Percentiles rank a stretch among this genome's conserved stretches.
phyloP scores from a whole-genome alignment of 2,888 invertebrate species.

The Odontocolon sp. region DNA sequence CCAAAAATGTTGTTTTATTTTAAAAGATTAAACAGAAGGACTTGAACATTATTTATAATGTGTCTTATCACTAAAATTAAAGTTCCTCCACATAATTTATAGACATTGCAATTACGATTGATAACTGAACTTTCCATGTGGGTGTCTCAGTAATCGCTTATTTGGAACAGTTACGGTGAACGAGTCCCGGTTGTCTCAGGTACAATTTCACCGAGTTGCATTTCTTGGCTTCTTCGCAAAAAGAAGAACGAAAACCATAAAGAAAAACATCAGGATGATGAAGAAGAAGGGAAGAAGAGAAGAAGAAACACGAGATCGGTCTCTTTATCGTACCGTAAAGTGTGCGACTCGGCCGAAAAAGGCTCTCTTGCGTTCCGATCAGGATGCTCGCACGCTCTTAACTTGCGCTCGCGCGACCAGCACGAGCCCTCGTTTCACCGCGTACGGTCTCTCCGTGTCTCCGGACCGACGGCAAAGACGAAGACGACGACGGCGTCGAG shows the following conservation, averaged over 20 bases:
- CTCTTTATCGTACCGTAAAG: conserved; percentile 40
- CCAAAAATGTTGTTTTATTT: too few species aligned
- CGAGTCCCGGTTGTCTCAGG: conserved; percentile 39
- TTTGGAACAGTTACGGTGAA: background rate
- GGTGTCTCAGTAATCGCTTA: conserved; percentile 4
- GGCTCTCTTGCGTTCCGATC: conserved; percentile 54
- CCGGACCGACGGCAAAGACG: background rate
- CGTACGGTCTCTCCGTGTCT: conserved; percentile 52
- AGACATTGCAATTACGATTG: background rate
- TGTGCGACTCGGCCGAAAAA: conserved; percentile 58
- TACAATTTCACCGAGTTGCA: conserved; percentile 43
- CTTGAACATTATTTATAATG: too few species aligned
- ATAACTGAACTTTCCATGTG: conserved; percentile 18
- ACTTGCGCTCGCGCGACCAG: conserved; percentile 19
- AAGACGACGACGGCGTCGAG: conserved; percentile 61
- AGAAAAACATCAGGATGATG: background rate
- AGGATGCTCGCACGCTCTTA: conserved; percentile 49
- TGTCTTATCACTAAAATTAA: too few species aligned
- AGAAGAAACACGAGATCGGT: conserved; percentile 7
- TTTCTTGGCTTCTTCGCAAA: conserved; percentile 6
- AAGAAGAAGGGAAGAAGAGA: background rate
- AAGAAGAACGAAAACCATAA: background rate
- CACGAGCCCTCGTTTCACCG: conserved; percentile 62
- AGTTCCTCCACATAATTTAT: background rate
- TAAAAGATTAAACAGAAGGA: too few species aligned